Base-by-base conservation (phyloP, 2,113 vertebrate genomes). In the Paradisaea rubra region DNA sequence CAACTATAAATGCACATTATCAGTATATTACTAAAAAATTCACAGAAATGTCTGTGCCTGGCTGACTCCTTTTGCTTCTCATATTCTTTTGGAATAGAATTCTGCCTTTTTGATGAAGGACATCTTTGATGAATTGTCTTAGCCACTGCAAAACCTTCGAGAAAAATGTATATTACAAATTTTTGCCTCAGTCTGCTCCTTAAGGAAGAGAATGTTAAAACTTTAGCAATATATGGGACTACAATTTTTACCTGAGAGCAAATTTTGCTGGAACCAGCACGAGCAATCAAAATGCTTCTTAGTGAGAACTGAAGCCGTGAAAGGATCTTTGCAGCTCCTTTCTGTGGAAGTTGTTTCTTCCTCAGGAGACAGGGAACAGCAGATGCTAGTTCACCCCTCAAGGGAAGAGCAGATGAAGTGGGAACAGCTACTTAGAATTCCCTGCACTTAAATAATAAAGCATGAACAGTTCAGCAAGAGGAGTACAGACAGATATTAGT, bases 341-440 rank as follows among this genome's bases (percentile, higher is more conserved):
- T 83, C 44, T 60, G 17, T 92, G 41, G 44, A 89, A 84, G 39
- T 39, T 91, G 18, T 81, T 80, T 59, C 91, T 91, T 89, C 69
- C 72, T 89, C 21, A 39, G 57, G 71, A 86, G 68, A 24, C 33
- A 54, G 10, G 45, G 91, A 72, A 69, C 45, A 87, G 84, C 84
- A 92, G 52, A n/a, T 86, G 80, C 64, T 73, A 11, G 9, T 78
- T 92, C 50, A 53, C 28, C 11, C n/a, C 52, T 81, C 56, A 37
- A 84, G 64, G 52, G 77, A 91, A 86, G 50, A 86, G 52, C 76
- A 50, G 50, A 31, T 88, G 52, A 91, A 86, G 52, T 81, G 44
- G 77, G 72, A 94, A 74, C 72, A 86, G 72, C 96, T 93, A 69
- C 86, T 95, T 94, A 74, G 15, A 89, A 91, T 86, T 95, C 84